Conservation (phyloP, 2,888 invertebrate genomes). For the Drosophila affinis region DNA sequence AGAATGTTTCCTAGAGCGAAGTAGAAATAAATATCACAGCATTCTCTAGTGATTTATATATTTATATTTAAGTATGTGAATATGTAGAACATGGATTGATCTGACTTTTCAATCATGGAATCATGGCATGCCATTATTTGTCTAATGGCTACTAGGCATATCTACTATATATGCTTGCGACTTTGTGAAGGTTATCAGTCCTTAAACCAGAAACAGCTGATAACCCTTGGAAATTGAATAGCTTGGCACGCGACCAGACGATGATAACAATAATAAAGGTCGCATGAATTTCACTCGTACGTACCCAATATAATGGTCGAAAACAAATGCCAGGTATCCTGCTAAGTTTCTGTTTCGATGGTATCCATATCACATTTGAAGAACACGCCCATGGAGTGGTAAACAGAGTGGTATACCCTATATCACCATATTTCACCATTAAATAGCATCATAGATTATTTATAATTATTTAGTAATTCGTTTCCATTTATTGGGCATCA, state of each 20-base stretch:
- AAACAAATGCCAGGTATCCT: not conserved
- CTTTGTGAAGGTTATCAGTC: not conserved
- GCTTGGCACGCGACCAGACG: not conserved
- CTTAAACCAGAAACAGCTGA: not conserved
- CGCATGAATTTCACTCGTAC: not conserved
- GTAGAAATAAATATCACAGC: too few relatives aligned
- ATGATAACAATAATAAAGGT: slow-evolving; percentile 1
- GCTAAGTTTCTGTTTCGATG: not conserved
- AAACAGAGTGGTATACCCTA: too few relatives aligned
- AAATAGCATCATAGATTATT: not conserved
- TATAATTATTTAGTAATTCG: not conserved
- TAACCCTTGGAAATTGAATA: not conserved
- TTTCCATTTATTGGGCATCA: not conserved
- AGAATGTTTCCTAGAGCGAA: too few relatives aligned
- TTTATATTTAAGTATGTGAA: not conserved
- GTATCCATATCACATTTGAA: not conserved
- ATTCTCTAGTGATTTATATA: too few relatives aligned
- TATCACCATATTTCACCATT: not conserved
- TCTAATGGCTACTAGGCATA: not conserved
- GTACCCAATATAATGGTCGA: not conserved
- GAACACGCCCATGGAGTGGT: too few relatives aligned
- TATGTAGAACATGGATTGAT: not conserved
- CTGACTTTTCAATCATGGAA: not conserved
- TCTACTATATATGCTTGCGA: not conserved
- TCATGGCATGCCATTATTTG: not conserved